These are phyloP conservation scores for Drosophila varians DNA, from an alignment of 1,140 invertebrate genomes.

Conservation along the genomic window DNA sequence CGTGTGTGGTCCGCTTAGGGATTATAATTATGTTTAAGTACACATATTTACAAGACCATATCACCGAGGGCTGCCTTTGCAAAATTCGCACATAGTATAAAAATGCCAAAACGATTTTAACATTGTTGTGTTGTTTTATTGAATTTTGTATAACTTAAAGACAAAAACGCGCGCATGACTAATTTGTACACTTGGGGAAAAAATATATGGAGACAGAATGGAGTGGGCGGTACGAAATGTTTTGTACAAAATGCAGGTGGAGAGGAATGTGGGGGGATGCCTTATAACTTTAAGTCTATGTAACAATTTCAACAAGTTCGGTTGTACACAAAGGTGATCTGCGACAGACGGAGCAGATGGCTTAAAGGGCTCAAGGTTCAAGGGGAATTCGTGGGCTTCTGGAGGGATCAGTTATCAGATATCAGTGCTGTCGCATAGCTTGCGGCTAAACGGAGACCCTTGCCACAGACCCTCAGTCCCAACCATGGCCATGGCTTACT, in stretches of 20 bases:
- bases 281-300: slow-evolving; percentile 45
- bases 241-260: slow-evolving; percentile 61
- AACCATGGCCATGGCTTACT: slow-evolving; percentile 85
- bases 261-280: slow-evolving; percentile 10
- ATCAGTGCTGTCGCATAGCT: slow-evolving; percentile 75
- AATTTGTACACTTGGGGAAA: slow-evolving; percentile 76
- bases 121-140: slow-evolving; percentile 43
- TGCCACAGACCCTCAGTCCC: slow-evolving; percentile 84
- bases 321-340: slow-evolving; percentile 35
- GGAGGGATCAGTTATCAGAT: slow-evolving; percentile 66
- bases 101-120: slow-evolving; percentile 27
- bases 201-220: background rate
- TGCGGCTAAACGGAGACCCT: slow-evolving; percentile 25
- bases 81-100: slow-evolving; percentile 18
- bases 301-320: slow-evolving; percentile 54
- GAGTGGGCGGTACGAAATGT: slow-evolving; percentile 15
- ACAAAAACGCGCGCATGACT: slow-evolving; percentile 79
- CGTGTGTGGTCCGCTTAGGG: slow-evolving; percentile 42
- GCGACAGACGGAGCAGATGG: slow-evolving; percentile 1
- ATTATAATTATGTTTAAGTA: slow-evolving; percentile 47
- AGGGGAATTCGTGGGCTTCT: background rate
- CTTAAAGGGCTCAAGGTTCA: background rate
- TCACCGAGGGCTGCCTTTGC: slow-evolving; percentile 16
- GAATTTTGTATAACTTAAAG: slow-evolving; percentile 74
- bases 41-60: slow-evolving; percentile 55